These are phyloP conservation scores for Myotis myotis DNA, from an alignment of 2,797 vertebrate species.

Conservation along the genomic window DNA sequence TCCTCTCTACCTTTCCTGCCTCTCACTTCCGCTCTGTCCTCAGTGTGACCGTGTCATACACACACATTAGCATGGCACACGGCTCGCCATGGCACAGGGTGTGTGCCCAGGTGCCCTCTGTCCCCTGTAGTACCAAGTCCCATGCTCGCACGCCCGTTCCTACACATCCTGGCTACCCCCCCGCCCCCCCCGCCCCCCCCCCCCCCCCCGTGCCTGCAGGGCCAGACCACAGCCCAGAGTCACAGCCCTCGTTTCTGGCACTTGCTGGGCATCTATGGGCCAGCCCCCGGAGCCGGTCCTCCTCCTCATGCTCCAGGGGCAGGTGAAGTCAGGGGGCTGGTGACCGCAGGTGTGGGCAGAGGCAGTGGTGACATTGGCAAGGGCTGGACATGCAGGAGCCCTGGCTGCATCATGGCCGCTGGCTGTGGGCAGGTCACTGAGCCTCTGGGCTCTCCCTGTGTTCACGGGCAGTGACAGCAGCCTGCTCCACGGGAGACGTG, in stretches of 20 bases:
- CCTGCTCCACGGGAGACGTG: background rate
- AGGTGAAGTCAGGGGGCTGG: background rate
- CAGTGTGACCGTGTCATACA: too few species aligned
- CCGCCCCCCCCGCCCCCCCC: too few species aligned
- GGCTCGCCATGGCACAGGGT: accelerated
- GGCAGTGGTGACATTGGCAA: background rate
- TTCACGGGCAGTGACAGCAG: background rate
- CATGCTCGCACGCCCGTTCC: accelerated
- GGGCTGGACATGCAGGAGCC: background rate
- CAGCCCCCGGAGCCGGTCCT: background rate
- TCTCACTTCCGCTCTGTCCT: background rate
- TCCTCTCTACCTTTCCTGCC: background rate
- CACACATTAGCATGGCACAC: accelerated
- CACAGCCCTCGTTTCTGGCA: slow-evolving; percentile 19
- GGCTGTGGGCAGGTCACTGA: background rate
- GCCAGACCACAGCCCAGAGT: background rate
- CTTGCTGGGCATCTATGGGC: background rate
- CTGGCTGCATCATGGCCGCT: background rate
- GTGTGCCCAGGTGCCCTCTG: background rate
- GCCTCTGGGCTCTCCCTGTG: background rate
- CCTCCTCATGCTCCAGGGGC: background rate
- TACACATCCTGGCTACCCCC: too few species aligned
- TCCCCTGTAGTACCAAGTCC: background rate
- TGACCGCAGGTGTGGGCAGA: background rate
- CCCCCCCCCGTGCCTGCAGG: background rate